These are phyloP conservation scores for Aselliscus stoliczkanus DNA, from an alignment of 2,797 vertebrate species.

Conservation along the genomic window DNA sequence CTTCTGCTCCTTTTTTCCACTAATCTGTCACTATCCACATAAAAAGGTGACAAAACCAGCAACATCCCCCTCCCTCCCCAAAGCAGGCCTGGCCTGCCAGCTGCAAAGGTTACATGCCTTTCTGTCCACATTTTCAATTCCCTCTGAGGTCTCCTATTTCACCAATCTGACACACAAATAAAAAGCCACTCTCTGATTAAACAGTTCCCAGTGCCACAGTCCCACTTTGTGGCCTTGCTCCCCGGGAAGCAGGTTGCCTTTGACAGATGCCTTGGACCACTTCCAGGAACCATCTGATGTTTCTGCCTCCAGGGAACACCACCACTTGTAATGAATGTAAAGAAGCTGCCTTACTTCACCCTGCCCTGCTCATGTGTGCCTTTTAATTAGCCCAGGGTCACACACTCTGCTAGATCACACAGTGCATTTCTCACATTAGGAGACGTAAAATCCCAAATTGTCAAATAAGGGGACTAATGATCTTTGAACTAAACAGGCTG, in stretches of 20 bases:
- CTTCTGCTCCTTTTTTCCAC: not conserved
- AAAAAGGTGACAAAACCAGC: not conserved
- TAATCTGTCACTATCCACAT: not conserved
- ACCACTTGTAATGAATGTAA: constrained; percentile 66
- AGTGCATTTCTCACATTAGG: constrained; percentile 48
- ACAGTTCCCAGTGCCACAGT: not conserved
- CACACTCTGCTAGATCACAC: constrained; percentile 52
- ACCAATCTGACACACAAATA: constrained; percentile 58
- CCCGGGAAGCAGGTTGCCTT: constrained; percentile 34
- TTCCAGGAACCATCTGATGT: constrained; percentile 60
- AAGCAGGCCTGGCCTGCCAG: not conserved
- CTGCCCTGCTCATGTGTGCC: not conserved
- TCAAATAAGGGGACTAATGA: constrained; percentile 43
- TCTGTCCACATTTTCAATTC: not conserved
- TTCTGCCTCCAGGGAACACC: constrained; percentile 36
- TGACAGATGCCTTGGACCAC: constrained; percentile 51
- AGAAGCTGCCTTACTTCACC: constrained; percentile 20
- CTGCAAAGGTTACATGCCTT: constrained; percentile 57
- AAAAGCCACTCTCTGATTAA: constrained; percentile 43
- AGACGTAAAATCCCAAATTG: constrained; percentile 54
- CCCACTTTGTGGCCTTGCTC: constrained; percentile 2
- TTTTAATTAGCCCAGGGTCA: constrained; percentile 72
- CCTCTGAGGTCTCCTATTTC: constrained; percentile 26
- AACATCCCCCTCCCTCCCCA: too few relatives aligned
- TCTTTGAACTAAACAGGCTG: constrained; percentile 57